Evolutionary conservation across 92 coral and sea anemone species (phyloP).

Genomic region (Zoanthus gigantus): DNA sequence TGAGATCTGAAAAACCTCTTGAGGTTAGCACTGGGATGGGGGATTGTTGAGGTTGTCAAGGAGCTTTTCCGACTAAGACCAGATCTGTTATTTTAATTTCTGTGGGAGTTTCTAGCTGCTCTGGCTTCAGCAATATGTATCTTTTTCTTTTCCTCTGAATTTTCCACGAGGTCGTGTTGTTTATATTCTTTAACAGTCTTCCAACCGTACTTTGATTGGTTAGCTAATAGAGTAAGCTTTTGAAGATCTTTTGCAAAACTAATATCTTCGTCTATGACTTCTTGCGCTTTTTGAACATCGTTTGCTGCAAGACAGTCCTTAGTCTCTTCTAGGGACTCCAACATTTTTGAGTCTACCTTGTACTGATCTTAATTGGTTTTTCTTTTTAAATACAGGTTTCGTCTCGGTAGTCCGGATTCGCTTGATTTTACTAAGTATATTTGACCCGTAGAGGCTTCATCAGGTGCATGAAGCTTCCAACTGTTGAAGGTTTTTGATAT

Average conservation of each 20-base stretch:
- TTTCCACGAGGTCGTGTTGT: not conserved
- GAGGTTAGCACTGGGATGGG: not conserved
- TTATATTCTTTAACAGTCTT: no score
- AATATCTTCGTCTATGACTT: not conserved
- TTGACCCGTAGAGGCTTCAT: conserved; percentile 5
- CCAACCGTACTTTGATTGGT: not conserved
- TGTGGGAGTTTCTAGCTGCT: not conserved
- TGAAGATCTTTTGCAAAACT: not conserved
- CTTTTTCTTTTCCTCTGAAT: conserved; percentile 67
- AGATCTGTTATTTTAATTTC: not conserved
- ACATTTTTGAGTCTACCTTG: conserved; percentile 1
- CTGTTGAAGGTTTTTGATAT: not conserved
- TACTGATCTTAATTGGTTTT: conserved; percentile 23
- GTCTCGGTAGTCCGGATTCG: conserved; percentile 26
- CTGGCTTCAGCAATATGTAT: conserved; percentile 17
- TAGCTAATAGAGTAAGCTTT: no score
- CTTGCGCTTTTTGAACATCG: conserved; percentile 46
- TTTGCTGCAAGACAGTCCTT: conserved; percentile 22
- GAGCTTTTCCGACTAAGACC: not conserved
- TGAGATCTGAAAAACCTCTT: not conserved
- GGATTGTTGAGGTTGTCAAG: conserved; percentile 16
- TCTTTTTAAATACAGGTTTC: conserved; percentile 38
- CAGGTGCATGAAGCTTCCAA: not conserved
- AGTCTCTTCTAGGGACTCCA: conserved; percentile 61
- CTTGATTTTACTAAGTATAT: conserved; percentile 34